These are phyloP conservation scores for Nyctibius grandis DNA, from an alignment of 2,797 vertebrate genomes.

Conservation along the genomic window DNA sequence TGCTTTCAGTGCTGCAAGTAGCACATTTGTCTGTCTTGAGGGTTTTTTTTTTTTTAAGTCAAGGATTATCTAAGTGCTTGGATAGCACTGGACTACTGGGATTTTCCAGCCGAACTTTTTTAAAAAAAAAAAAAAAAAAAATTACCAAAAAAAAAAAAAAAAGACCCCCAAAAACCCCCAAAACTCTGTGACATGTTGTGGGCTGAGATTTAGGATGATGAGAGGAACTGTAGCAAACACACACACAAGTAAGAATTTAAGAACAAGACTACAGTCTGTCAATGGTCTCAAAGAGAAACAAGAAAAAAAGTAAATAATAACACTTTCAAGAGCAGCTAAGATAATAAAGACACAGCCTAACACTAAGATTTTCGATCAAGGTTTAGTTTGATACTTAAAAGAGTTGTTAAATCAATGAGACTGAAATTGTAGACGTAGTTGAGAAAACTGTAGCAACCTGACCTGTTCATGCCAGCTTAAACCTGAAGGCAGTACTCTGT, in stretches of 20 bases:
- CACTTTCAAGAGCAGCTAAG: neutral
- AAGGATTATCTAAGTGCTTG: neutral
- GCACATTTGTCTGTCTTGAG: neutral
- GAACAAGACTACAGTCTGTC: neutral
- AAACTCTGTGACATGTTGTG: neutral
- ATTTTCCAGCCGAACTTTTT: neutral
- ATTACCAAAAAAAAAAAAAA: neutral
- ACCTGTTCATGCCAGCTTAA: slow-evolving; percentile 98
- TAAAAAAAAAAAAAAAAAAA: neutral
- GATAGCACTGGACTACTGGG: neutral
- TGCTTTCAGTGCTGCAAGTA: neutral
- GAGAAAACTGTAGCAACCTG: neutral
- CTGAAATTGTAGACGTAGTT: neutral
- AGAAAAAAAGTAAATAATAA: neutral
- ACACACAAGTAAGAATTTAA: neutral
- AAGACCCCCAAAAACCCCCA: rapidly evolving
- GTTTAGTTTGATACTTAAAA: neutral
- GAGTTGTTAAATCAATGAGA: neutral
- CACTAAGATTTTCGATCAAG: neutral
- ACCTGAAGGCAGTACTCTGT: slow-evolving; percentile 86
- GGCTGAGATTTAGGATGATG: neutral
- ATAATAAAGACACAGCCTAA: neutral
- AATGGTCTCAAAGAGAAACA: neutral
- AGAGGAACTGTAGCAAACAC: neutral
- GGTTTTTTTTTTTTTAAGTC: neutral